These are phyloP conservation scores for Hassar affinis DNA, from an alignment of 2,113 vertebrate species.

Conservation along the genomic window DNA sequence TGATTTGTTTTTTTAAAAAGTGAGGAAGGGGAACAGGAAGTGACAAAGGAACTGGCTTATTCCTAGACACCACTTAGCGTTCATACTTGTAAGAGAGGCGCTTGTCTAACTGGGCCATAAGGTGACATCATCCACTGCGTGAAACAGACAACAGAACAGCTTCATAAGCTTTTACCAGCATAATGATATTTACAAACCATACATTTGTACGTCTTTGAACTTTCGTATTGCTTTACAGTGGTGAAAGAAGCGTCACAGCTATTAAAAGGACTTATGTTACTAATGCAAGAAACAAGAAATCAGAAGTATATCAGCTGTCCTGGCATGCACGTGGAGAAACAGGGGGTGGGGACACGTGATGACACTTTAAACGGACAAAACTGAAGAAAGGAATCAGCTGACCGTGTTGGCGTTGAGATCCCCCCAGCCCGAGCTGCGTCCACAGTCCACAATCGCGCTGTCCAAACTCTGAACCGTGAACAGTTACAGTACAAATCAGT, in stretches of 20 bases:
- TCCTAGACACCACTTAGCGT: background rate
- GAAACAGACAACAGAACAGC: background rate
- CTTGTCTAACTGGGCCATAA: constrained; percentile 57
- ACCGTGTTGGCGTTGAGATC: constrained; percentile 64
- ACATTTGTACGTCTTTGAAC: background rate
- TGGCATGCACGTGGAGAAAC: no score
- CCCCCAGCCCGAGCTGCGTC: constrained; percentile 61
- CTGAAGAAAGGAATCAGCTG: constrained; percentile 28
- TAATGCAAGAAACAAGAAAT: background rate
- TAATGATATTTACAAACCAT: background rate
- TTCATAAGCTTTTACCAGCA: background rate
- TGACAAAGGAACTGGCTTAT: background rate
- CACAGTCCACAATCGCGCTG: constrained; percentile 80
- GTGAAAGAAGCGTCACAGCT: background rate
- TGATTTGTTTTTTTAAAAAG: background rate
- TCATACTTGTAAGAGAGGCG: constrained; percentile 71
- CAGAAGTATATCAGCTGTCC: background rate
- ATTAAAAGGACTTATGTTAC: background rate
- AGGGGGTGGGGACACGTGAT: background rate
- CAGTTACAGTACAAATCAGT: background rate
- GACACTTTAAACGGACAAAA: background rate
- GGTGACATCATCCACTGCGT: constrained; percentile 60
- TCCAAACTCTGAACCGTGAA: constrained; percentile 74
- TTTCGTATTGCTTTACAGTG: background rate
- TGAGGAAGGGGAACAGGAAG: background rate